Evolutionary conservation across 2,888 invertebrate genomes (phyloP).

Genomic region (Mythimna vitellina): DNA sequence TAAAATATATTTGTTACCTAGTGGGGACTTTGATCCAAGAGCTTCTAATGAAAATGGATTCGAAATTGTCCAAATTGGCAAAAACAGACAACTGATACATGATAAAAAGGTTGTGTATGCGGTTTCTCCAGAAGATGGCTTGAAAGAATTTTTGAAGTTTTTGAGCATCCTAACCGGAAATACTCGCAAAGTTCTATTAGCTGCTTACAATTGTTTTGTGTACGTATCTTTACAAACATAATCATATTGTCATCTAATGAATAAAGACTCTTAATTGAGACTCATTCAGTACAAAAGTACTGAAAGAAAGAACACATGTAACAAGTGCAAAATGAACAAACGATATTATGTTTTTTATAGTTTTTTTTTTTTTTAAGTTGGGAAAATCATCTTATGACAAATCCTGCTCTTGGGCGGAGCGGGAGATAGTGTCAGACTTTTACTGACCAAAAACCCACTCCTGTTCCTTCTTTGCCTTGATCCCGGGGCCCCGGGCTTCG

Average conservation of each 20-base stretch:
- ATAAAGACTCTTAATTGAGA: no score
- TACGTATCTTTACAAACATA: background rate
- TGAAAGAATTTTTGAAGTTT: background rate
- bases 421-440: no score
- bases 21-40: fast-evolving
- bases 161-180: background rate
- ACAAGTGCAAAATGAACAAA: background rate
- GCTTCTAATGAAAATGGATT: background rate
- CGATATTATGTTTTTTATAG: no score
- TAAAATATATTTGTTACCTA: background rate
- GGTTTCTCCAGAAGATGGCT: background rate
- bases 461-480: no score
- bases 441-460: no score
- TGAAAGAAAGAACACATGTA: no score
- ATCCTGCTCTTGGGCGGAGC: no score
- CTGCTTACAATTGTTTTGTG: background rate
- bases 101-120: background rate
- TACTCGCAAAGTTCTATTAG: background rate
- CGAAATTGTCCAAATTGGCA: no score
- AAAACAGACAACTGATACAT: background rate
- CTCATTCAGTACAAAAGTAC: no score
- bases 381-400: no score
- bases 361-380: no score
- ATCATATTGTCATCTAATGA: background rate
- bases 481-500: no score